A percentile compares a stretch with the other conserved stretches of the same genome.
These are phyloP conservation scores for Agrotis exclamationis DNA, from an alignment of 2,888 invertebrate genomes.

Conservation along the genomic window DNA sequence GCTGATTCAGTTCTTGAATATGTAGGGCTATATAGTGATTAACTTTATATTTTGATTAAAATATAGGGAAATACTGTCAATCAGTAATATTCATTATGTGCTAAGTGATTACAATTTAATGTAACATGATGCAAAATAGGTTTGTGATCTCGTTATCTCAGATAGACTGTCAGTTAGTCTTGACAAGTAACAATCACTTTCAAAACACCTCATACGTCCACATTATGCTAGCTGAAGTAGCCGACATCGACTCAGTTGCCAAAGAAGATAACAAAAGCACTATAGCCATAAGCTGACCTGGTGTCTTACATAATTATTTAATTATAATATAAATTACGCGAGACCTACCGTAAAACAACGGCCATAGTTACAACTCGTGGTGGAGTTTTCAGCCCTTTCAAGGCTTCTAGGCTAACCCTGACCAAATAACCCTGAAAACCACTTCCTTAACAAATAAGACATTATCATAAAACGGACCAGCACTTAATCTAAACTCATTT, in stretches of 20 bases:
- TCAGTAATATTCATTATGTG: neutral
- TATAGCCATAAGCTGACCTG: no score
- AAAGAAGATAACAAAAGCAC: no score
- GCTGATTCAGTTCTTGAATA: constrained; percentile 38
- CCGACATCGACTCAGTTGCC: no score
- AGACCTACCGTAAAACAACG: no score
- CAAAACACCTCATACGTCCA: no score
- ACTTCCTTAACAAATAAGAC: constrained; percentile 55
- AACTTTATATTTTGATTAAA: constrained; percentile 19
- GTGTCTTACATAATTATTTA: no score
- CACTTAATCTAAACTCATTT: constrained; percentile 48
- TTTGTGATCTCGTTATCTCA: no score
- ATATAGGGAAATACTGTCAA: neutral
- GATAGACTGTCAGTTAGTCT: no score
- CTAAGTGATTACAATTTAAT: neutral
- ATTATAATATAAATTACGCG: no score
- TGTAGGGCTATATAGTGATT: neutral
- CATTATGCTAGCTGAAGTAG: no score
- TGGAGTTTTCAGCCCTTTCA: neutral
- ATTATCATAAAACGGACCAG: constrained; percentile 53
- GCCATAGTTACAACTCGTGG: neutral
- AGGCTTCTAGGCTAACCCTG: neutral
- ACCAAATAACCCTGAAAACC: constrained; percentile 5
- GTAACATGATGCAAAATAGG: no score
- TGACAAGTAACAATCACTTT: no score